These are phyloP conservation scores for Ursus arctos DNA, from an alignment of 2,113 vertebrate species.

Conservation along the genomic window DNA sequence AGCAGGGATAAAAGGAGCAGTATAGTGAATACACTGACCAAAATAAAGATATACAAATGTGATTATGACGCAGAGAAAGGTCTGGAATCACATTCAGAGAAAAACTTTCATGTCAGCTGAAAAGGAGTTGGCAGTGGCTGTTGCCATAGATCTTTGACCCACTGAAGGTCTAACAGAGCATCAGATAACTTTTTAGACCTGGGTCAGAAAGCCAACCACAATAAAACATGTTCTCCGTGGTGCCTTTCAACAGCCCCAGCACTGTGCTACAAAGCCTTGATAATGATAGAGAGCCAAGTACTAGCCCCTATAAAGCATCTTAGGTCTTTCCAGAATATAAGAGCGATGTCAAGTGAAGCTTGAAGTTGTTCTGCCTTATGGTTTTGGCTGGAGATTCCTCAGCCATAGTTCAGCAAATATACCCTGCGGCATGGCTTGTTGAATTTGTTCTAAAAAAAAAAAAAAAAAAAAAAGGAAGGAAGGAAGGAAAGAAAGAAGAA, in stretches of 20 bases:
- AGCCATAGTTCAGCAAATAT: background rate
- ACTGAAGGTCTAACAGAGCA: background rate
- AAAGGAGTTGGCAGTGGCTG: background rate
- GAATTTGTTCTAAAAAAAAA: background rate
- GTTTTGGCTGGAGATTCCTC: background rate
- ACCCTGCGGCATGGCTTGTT: background rate
- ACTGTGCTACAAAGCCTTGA: background rate
- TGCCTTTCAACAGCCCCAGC: background rate
- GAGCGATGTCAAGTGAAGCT: background rate
- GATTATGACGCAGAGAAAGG: background rate
- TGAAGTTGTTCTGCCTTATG: background rate
- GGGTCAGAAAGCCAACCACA: slow-evolving; percentile 7
- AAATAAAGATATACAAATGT: slow-evolving; percentile 20
- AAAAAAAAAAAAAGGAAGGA: background rate
- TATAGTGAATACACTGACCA: background rate
- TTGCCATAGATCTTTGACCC: background rate
- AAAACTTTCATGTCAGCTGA: background rate
- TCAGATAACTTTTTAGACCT: background rate
- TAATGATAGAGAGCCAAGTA: background rate
- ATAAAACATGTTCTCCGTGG: background rate
- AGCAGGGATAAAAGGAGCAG: background rate
- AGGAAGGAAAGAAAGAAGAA: background rate
- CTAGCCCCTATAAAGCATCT: background rate
- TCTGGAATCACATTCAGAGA: background rate
- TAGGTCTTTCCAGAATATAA: background rate